Evolutionary conservation across 2,113 vertebrate genomes (phyloP).

Genomic region (Tricholaema leucomelas): DNA sequence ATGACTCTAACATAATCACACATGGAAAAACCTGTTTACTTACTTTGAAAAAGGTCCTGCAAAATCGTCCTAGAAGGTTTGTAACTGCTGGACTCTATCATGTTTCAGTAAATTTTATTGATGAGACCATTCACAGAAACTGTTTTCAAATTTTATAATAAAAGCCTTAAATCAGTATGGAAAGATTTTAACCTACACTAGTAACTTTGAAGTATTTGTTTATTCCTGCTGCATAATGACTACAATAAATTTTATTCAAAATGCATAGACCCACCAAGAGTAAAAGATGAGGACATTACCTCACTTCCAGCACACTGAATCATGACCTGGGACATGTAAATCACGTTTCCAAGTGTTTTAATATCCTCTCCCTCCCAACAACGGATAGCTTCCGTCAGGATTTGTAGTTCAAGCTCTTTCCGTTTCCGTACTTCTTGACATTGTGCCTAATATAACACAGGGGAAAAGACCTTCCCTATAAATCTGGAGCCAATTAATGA

Average conservation of each 20-base stretch:
- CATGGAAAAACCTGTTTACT: background rate
- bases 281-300: constrained; percentile 66
- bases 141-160: background rate
- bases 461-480: background rate
- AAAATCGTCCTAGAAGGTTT: background rate
- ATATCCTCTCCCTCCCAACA: constrained; percentile 98
- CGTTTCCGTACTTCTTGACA: constrained; percentile 97
- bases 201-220: background rate
- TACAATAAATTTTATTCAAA: background rate
- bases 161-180: background rate
- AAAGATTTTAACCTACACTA: background rate
- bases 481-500: background rate
- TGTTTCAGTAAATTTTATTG: background rate
- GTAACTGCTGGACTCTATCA: background rate
- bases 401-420: constrained; percentile 96
- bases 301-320: constrained; percentile 90
- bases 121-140: background rate
- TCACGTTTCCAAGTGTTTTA: constrained; percentile 89
- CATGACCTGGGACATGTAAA: constrained; percentile 95
- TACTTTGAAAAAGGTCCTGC: background rate
- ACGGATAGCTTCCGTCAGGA: constrained; percentile 91
- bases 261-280: background rate
- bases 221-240: background rate
- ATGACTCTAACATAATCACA: background rate
- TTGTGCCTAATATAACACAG: constrained; percentile 77